Base-by-base conservation (phyloP, 2,113 vertebrate species). In the Phrynocephalus versicolor region DNA sequence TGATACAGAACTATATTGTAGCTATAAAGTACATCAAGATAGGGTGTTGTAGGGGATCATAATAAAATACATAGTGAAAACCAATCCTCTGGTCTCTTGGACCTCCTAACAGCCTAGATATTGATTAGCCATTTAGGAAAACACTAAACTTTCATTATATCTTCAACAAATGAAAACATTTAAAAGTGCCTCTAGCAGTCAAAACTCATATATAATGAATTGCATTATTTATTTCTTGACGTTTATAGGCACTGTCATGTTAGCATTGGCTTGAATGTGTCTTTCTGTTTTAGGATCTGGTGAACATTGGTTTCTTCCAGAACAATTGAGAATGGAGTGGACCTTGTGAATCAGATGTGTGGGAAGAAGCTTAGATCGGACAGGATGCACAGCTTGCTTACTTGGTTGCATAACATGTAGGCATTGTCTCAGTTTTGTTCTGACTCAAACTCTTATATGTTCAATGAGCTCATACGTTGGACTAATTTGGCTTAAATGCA, bases 51-150 rank as follows among this genome's bases (percentile, higher is more conserved):
- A 73, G 81, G 41, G 30, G n/a, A 25, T 83, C 62, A 75, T 83
- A 74, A 83, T n/a, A n/a, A n/a, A n/a, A n/a, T 75, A 75, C 81
- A 80, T 14, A 65, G 37, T 65, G 73, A 74, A 73, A 65, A 81
- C 39, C 78, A 74, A 65, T 74, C n/a, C 41, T 58, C 33, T 80
- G 77, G 64, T 74, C 77, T 65, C 39, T 74, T 79, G 60, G 70
- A 55, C n/a, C 62, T 23, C 71, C 69, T 74, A 55, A 72, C 41
- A 74, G 41, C 45, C 67, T 79, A 71, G 70, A 19, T 35, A 86
- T 86, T 86, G 84, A 86, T 86, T 74, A 74, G 62, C 23, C 70
- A 81, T 86, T 74, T 81, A 74, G 74, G 80, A 86, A 86, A 81
- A 74, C 78, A 57, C 74, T 80, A 80, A 85, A 23, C 23, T 15